Evolutionary conservation across 2,113 vertebrate species (phyloP), one percentile per base, ranked within the genome.

Genomic region (Gopherus evgoodei): DNA sequence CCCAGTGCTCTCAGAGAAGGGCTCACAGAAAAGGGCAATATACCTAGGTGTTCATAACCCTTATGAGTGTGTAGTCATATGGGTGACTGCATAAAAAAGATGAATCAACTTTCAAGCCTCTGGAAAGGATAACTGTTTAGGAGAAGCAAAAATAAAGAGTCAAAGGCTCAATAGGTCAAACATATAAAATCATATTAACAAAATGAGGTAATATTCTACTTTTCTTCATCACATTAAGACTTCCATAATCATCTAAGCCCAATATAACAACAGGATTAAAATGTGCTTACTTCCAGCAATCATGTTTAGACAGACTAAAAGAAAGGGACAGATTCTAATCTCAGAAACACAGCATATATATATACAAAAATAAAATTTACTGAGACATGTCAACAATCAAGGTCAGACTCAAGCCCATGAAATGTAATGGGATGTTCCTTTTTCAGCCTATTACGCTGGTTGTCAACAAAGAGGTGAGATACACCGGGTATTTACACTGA

Each of bases 261-360:
- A 90, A 84, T 35, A 90, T 5, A 0, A 0, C 22, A 94, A 79
- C 25, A 94, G 14, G 50, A 93, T 79, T 24, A 4, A 84, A 79
- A 83, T 90, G 11, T 29, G 78, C 12, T 54, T 89, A 79, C 85
- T 95, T 93, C 79, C 76, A 90, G 88, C 53, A 89, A n/a, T 65
- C 83, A 54, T 24, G 22, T 91, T 94, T 94, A 89, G 22, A 93
- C 54, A 89, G 16, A 83, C 93, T 76, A 24, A 38, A 83, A 87
- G 47, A 90, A 90, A 94, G 83, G 44, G 52, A 90, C 81, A 84
- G 56, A n/a, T 13, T 44, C 42, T 87, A 4, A 90, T 84, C 94
- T 91, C 81, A 91, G 81, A 53, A 12, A 87, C 54, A 75, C 25
- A 83, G n/a, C 47, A 83, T 38, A 50, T 91, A 50, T 49, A 83